Evolutionary conservation across 1,140 invertebrate genomes (phyloP).

Genomic region (Drosophila nikananu): DNA sequence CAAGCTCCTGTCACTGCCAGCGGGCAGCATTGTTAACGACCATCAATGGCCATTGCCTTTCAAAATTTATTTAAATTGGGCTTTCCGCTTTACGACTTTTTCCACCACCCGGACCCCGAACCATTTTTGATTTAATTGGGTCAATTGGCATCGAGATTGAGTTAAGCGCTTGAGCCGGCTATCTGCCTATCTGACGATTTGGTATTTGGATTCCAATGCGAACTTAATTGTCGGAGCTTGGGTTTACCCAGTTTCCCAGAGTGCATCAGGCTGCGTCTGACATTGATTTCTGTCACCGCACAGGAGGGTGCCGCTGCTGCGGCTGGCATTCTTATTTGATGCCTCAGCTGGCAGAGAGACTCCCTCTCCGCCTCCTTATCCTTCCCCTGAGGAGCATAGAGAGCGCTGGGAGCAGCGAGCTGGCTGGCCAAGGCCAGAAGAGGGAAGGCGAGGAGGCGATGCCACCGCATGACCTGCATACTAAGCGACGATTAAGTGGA

Average conservation of each 20-base stretch:
- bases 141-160: slow-evolving; percentile 42
- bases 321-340: slow-evolving; percentile 55
- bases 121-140: slow-evolving; percentile 62
- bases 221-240: slow-evolving; percentile 39
- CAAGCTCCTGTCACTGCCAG: slow-evolving; percentile 33
- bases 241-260: slow-evolving; percentile 15
- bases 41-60: slow-evolving; percentile 45
- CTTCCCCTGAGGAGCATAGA: not conserved
- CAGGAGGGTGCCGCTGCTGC: slow-evolving; percentile 17
- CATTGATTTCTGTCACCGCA: slow-evolving; percentile 75
- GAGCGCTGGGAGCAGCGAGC: not conserved
- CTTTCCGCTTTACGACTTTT: slow-evolving; percentile 25
- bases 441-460: slow-evolving; percentile 5
- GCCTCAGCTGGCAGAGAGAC: slow-evolving; percentile 46
- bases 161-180: slow-evolving; percentile 28
- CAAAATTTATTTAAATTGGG: slow-evolving; percentile 52
- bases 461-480: slow-evolving; percentile 71
- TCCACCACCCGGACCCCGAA: not conserved
- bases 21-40: slow-evolving; percentile 9
- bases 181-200: slow-evolving; percentile 20
- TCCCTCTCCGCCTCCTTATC: not conserved
- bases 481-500: slow-evolving; percentile 73
- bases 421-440: slow-evolving; percentile 62
- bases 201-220: slow-evolving; percentile 23
- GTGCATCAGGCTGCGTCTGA: slow-evolving; percentile 47